Base-by-base conservation (phyloP, 2,797 vertebrate genomes). In the Microctenopoma steveboyesi region DNA sequence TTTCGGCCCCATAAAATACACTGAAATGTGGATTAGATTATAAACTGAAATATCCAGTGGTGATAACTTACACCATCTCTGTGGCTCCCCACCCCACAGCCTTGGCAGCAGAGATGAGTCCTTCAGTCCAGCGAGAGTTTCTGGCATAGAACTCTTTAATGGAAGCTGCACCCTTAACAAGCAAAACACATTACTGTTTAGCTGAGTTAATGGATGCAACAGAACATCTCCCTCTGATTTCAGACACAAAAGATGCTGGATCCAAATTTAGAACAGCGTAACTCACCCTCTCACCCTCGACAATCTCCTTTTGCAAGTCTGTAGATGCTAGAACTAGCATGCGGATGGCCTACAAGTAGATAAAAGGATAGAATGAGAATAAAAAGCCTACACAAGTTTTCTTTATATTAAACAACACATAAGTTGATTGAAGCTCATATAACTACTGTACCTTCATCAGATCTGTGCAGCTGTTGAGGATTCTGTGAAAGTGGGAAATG, bases 21-120 rank as follows among this genome's bases (percentile, higher is more conserved):
- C 42, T 46, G 10, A 47, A 49, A 54, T 18, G 14, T 43, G 7
- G 10, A 3, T 10, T 9, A 30, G 1, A 54, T 5, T 10, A 39
- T 4, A 35, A 52, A 5, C 14, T 40, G 16, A 8, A 62, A 28
- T 13, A 7, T 39, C 10, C 25, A 8, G 7, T 16, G 16, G 0
- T 57, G 42, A 8, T 33, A 77, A 96, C 97, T 88, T 96, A 99
- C 98, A 99, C 97, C 69, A 99, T 95, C 92, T 98, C 95, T 0
- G 98, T 96, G 60, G 98, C 98, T 65, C 97, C 98, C 98, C 98
- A 99, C 87, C 98, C 98, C 57, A 99, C 98, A 0, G 98, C 98
- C 86, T 99, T 99, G 71, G 98, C 96, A 15, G 98, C 98, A 0
- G 98, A 99, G 85, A 99, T 98, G 72, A 99, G 95, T 43, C 98